Evolutionary conservation across 2,797 vertebrate genomes (phyloP), one percentile per base, ranked within the genome.

Genomic region (Austrolebias charrua): DNA sequence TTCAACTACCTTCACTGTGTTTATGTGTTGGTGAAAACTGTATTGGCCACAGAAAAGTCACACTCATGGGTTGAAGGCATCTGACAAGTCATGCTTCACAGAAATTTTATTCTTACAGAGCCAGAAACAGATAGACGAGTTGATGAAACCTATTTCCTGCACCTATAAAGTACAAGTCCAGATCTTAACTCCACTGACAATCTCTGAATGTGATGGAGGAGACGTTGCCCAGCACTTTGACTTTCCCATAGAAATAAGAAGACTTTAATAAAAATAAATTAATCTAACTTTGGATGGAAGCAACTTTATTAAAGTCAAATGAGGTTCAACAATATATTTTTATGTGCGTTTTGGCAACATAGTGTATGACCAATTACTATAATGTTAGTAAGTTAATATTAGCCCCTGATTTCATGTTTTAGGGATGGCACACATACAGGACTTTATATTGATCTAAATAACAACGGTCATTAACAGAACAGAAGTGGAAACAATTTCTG

Each of bases 401-500:
- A n/a, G n/a, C n/a, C n/a, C n/a, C n/a, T n/a, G n/a, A n/a, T n/a
- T n/a, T n/a, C 35, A 38, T 38, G 12, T 38, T 38, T 38, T 38
- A 38, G 35, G 35, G 35, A 38, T 38, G 35, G 35, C 35, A 11
- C 35, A 38, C 35, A 3, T 10, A 11, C 35, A 10, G 3, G 3
- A 33, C 31, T 33, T 5, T 33, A 33, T 33, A 8, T 33, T 33
- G 31, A 5, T 33, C 28, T 80, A 71, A 79, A 55, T 63, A 76
- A 66, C 60, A 74, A 51, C 61, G 55, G 75, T 67, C 72, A 28
- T 18, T 7, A 73, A 73, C 65, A n/a, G n/a, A n/a, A n/a, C n/a
- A 72, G 69, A 68, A 71, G 55, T 53, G 76, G 55, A 63, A 80
- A 78, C 68, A 69, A 63, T 75, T 60, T 78, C 3, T 75, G 75